Evolutionary conservation across 2,113 vertebrate species (phyloP).

Genomic region (Aspiorhynchus laticeps): DNA sequence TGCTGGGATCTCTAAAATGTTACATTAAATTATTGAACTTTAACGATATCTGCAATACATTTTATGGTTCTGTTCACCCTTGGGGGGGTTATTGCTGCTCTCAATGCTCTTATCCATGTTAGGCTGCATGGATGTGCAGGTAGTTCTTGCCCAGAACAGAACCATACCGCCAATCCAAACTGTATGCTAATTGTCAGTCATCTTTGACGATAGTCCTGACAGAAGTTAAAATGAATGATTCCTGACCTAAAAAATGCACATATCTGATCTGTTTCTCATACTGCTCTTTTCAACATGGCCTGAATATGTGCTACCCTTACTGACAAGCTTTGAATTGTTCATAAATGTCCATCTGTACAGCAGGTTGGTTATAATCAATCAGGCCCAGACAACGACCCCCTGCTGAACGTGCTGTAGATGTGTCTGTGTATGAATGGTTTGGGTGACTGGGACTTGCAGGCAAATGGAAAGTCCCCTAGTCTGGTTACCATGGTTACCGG

Average conservation of each 20-base stretch:
- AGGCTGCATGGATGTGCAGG: too few relatives aligned
- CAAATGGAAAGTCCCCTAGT: slow-evolving; percentile 32
- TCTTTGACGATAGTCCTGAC: too few relatives aligned
- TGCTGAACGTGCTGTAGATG: background rate
- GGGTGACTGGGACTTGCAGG: background rate
- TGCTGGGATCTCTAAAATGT: too few relatives aligned
- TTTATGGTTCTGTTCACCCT: too few relatives aligned
- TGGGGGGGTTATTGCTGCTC: too few relatives aligned
- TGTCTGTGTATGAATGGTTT: slow-evolving; percentile 14
- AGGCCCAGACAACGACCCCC: slow-evolving; percentile 12
- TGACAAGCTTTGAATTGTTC: background rate
- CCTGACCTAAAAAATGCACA: background rate
- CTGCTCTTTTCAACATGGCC: background rate
- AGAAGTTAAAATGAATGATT: background rate
- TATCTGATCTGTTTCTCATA: background rate
- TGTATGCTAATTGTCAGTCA: too few relatives aligned
- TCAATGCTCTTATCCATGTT: too few relatives aligned
- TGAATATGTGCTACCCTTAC: background rate
- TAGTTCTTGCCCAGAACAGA: too few relatives aligned
- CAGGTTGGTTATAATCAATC: slow-evolving; percentile 9
- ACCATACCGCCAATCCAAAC: too few relatives aligned
- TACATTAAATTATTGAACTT: too few relatives aligned
- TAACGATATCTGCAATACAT: too few relatives aligned
- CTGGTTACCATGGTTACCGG: slow-evolving; percentile 28
- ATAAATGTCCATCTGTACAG: slow-evolving; percentile 1